phyloP scores from a whole-genome alignment of 2,113 vertebrate species.

The Lathamus discolor region DNA sequence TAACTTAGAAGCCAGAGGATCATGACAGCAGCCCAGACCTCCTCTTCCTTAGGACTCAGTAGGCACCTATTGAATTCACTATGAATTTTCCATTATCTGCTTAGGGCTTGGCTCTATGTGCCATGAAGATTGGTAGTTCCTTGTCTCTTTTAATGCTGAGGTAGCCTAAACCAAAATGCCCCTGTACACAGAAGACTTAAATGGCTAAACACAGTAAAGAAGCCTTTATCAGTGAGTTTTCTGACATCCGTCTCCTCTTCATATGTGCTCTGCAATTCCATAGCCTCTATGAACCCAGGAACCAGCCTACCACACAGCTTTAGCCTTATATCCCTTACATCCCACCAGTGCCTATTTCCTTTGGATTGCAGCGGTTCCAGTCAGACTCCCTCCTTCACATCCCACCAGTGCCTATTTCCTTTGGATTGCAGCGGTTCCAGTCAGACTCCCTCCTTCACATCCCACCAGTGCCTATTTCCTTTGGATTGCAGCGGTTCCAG shows the following conservation, averaged over 20 bases:
- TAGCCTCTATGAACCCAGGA: background rate
- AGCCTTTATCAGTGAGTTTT: background rate
- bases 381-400: background rate
- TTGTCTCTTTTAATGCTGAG: background rate
- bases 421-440: background rate
- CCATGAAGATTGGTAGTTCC: background rate
- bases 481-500: background rate
- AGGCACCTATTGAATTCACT: background rate
- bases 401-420: background rate
- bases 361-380: background rate
- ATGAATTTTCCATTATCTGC: background rate
- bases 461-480: background rate
- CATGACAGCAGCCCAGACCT: background rate
- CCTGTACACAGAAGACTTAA: background rate
- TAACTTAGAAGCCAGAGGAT: background rate
- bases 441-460: background rate
- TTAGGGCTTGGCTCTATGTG: background rate
- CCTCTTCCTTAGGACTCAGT: background rate
- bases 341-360: background rate
- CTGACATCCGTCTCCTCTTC: background rate
- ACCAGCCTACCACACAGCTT: background rate
- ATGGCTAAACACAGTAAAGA: background rate
- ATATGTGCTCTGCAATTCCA: background rate
- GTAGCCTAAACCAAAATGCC: background rate
- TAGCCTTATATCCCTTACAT: background rate